Conservation (phyloP, 2,113 vertebrate genomes). For the Morone saxatilis region DNA sequence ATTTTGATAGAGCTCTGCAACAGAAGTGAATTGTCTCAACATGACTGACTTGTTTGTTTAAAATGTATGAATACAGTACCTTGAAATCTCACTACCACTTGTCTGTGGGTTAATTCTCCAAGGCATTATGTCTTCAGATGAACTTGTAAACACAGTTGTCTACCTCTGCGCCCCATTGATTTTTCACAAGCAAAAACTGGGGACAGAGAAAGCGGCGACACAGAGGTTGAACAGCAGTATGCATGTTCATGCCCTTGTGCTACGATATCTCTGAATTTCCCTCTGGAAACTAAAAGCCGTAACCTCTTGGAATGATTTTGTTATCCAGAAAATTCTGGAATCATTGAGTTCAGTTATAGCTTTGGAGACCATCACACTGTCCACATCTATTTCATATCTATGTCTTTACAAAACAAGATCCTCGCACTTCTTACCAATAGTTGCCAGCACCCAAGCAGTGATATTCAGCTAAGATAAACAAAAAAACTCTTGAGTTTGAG, state of each 20-base stretch:
- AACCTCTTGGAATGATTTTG: conserved; percentile 14
- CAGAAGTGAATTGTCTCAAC: not conserved
- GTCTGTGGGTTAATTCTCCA: conserved; percentile 51
- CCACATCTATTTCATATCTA: not conserved
- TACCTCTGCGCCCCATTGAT: conserved; percentile 72
- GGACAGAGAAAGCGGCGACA: conserved; percentile 56
- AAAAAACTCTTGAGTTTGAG: conserved; percentile 55
- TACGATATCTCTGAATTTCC: conserved; percentile 49
- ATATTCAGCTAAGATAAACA: conserved; percentile 55
- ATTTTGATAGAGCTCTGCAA: not conserved
- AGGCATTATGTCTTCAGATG: conserved; percentile 58
- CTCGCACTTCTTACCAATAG: not conserved
- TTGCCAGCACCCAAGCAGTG: conserved; percentile 14
- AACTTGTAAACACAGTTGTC: conserved; percentile 72
- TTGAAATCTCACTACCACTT: conserved; percentile 23
- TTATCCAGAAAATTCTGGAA: conserved; percentile 7
- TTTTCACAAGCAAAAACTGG: conserved; percentile 54
- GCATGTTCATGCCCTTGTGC: conserved; percentile 60
- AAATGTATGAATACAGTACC: conserved; percentile 5
- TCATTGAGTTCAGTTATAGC: not conserved
- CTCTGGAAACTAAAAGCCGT: not conserved
- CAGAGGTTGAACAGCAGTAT: conserved; percentile 48
- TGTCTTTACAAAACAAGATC: not conserved
- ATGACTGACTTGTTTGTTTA: conserved; percentile 4
- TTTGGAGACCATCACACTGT: not conserved